Evolutionary conservation across 2,113 vertebrate species (phyloP), one percentile per base, ranked within the genome.

Genomic region (Parus major): DNA sequence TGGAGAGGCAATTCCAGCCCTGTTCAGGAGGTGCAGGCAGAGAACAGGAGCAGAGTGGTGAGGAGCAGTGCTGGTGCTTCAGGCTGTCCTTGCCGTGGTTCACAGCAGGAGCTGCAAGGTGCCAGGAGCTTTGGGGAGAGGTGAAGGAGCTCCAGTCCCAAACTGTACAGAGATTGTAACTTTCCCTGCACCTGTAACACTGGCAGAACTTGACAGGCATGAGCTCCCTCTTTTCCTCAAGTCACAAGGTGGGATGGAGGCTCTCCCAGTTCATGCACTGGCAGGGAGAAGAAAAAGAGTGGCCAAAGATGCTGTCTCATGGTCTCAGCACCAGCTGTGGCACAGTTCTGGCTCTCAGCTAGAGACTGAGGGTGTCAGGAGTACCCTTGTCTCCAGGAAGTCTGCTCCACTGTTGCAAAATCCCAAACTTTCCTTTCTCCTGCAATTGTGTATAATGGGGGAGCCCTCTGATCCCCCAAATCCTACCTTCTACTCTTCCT

Each of bases 31-130:
- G 44, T 70, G 46, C 33, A 28, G 69, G 59, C 75, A 92, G 96
- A 92, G 95, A 96, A 83, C 73, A 64, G 78, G 35, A 87, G 94
- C 90, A 68, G 95, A 95, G 91, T 75, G 49, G 96, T 96, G 96
- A 91, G 10, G 0, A n/a, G 61, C 70, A 53, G 50, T 2, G 53
- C 23, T 36, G 44, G 12, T 7, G 44, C 20, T 59, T 25, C 39
- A 65, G 59, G 70, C 59, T 72, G 24, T 49, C 50, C 41, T 82
- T 66, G 66, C 15, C 13, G 0, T 4, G 50, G 35, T 13, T 57
- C 11, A 0, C 4, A n/a, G 55, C 36, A 41, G 42, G 25, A 66
- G 14, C 59, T 33, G 57, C 27, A 21, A 82, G 25, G 53, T 53
- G 33, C 11, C 35, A 46, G 19, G 53, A 42, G 44, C 28, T 86